A percentile compares a stretch with the other conserved stretches of the same genome.
phyloP scores from a whole-genome alignment of 2,888 invertebrate species.

The Dorcus hopei region DNA sequence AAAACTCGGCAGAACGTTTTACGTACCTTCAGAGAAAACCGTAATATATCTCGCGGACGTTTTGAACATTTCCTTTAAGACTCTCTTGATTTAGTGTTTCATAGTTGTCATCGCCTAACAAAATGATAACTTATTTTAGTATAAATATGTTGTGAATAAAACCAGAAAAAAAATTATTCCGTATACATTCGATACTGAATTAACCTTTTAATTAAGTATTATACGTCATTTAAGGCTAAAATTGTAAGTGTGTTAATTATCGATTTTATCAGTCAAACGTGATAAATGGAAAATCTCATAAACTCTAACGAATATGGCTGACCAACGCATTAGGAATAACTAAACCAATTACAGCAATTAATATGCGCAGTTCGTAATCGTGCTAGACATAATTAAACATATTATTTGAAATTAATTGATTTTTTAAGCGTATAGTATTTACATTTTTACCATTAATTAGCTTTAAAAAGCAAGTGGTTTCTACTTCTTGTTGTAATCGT shows the following conservation, averaged over 20 bases:
- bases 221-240: not conserved
- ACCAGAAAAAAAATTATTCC: no score
- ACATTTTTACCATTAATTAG: constrained; percentile 16
- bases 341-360: constrained; percentile 26
- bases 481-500: not conserved
- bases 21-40: constrained; percentile 33
- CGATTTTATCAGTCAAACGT: not conserved
- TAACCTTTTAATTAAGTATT: no score
- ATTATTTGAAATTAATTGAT: constrained; percentile 29
- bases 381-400: constrained; percentile 26
- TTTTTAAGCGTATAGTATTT: constrained; percentile 15
- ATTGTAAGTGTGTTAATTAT: constrained; percentile 11
- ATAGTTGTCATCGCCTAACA: constrained; percentile 40
- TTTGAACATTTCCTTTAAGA: constrained; percentile 45
- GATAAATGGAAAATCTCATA: constrained; percentile 16
- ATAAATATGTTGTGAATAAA: not conserved
- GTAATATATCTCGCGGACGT: constrained; percentile 47
- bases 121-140: constrained; percentile 45
- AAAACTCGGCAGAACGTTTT: constrained; percentile 13
- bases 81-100: constrained; percentile 44
- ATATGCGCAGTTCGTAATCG: constrained; percentile 25
- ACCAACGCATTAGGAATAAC: constrained; percentile 23
- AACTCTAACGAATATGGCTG: constrained; percentile 15
- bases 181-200: no score
- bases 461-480: not conserved